phyloP scores from a whole-genome alignment of 2,888 invertebrate genomes.

The Mycalesis mineus region DNA sequence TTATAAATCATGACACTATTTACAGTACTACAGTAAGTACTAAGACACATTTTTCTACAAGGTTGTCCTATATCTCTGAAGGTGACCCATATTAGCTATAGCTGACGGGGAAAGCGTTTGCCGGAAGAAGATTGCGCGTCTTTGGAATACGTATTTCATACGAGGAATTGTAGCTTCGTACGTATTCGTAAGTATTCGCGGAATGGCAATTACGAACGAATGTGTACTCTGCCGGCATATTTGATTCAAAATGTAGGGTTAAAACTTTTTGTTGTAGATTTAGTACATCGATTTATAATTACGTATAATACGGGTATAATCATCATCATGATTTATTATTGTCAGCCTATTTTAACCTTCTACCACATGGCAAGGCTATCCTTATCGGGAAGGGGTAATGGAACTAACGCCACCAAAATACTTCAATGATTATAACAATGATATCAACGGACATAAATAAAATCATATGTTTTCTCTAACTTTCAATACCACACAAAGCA shows the following conservation, averaged over 20 bases:
- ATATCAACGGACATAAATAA: too few species aligned
- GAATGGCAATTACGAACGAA: conserved; percentile 1
- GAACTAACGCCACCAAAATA: too few species aligned
- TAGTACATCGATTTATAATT: too few species aligned
- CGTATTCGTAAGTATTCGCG: neutral
- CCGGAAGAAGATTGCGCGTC: conserved; percentile 4
- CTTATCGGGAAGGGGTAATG: too few species aligned
- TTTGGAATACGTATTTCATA: neutral
- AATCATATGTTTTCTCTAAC: too few species aligned
- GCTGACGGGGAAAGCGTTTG: neutral
- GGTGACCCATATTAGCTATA: neutral
- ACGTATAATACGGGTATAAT: too few species aligned
- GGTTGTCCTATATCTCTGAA: neutral
- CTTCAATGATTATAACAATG: too few species aligned
- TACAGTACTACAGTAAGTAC: neutral
- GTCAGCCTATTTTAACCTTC: too few species aligned
- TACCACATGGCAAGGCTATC: too few species aligned
- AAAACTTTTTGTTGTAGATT: neutral
- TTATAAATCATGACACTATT: too few species aligned
- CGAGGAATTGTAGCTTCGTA: neutral
- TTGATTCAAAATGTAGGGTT: neutral
- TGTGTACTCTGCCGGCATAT: neutral
- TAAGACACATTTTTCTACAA: neutral
- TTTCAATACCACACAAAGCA: too few species aligned
- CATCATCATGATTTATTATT: too few species aligned